Conservation (phyloP, 53 echinoderm and acorn worm species). For the Paracentrotus lividus region DNA sequence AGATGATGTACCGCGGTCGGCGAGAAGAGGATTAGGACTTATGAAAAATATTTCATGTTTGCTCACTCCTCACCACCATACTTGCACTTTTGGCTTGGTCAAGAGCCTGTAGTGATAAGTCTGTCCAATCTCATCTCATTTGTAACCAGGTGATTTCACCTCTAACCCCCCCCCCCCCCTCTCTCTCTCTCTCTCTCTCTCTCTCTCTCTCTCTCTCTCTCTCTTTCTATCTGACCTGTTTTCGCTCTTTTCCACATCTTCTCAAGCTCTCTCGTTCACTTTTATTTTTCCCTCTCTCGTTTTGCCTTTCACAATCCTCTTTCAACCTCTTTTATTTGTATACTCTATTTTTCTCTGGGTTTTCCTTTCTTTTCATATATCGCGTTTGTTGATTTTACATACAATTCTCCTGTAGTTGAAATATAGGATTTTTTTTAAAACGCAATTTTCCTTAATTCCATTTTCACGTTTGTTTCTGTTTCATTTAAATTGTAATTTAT, state of each 20-base stretch:
- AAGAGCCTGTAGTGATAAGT: conserved; percentile 26
- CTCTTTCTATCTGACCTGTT: background rate
- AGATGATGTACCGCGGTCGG: background rate
- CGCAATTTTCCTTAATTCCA: no score
- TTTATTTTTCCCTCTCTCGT: background rate
- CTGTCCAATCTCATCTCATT: conserved; percentile 6
- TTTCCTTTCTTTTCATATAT: background rate
- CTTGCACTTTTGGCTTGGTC: conserved; percentile 9
- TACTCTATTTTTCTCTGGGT: background rate
- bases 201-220: background rate
- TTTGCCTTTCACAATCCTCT: background rate
- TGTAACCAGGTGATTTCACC: conserved; percentile 20
- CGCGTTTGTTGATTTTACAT: no score
- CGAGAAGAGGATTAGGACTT: background rate
- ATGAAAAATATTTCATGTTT: conserved; percentile 37
- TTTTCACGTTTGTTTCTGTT: no score
- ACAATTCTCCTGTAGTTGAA: no score
- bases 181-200: background rate
- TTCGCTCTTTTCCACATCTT: no score
- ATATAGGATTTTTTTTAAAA: no score
- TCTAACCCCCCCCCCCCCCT: background rate
- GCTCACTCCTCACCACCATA: conserved; percentile 17
- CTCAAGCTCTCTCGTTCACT: background rate
- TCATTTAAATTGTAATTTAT: no score
- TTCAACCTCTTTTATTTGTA: background rate